Conservation (phyloP, 2,113 vertebrate species). For the Geococcyx californianus region DNA sequence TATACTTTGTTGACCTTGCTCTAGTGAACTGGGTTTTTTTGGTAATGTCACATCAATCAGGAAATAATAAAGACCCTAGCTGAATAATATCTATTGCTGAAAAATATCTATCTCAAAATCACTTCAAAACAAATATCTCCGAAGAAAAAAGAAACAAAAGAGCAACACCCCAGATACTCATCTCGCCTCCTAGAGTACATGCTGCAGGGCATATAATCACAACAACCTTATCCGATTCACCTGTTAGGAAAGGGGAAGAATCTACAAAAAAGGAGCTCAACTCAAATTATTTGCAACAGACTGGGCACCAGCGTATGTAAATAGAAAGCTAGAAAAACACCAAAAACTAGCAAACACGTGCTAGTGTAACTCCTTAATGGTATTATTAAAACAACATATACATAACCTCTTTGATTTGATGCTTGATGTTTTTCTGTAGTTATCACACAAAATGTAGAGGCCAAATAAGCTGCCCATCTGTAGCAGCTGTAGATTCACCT, state of each 20-base stretch:
- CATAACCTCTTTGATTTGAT: not conserved
- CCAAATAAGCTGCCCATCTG: not conserved
- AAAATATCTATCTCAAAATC: not conserved
- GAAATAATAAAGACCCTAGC: not conserved
- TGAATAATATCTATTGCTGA: not conserved
- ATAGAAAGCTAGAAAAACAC: not conserved
- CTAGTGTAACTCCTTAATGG: not conserved
- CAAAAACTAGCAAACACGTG: not conserved
- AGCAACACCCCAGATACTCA: not conserved
- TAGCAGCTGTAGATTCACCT: not conserved
- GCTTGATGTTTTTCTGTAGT: not conserved
- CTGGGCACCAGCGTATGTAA: too few species aligned
- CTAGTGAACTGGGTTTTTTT: not conserved
- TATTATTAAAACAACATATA: not conserved
- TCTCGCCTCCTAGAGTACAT: not conserved
- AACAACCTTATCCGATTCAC: not conserved
- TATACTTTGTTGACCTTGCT: not conserved
- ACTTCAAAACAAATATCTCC: not conserved
- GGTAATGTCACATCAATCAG: not conserved
- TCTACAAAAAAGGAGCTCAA: not conserved
- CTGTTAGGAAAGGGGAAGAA: not conserved
- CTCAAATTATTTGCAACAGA: not conserved
- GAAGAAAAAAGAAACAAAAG: not conserved
- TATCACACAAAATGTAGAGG: not conserved
- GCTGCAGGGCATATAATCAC: not conserved